Base-by-base conservation (phyloP, 2,113 vertebrate genomes). In the Barbus barbus region DNA sequence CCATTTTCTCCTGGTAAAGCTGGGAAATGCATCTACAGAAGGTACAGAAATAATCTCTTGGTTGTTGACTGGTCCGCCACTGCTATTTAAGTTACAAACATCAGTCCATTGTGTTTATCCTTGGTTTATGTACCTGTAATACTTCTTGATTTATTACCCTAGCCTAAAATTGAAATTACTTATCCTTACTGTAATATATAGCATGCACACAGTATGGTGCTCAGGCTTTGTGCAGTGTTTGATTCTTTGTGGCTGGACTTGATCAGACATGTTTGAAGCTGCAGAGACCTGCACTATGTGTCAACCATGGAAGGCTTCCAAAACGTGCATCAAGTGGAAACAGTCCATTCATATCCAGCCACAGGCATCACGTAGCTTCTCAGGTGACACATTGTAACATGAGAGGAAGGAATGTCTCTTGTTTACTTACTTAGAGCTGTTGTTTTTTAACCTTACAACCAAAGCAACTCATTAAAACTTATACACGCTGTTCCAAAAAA, bases 141-240 rank as follows among this genome's bases (percentile, higher is more conserved):
- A 38, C 69, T 44, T 74, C 53, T 71, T 36, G 67, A 85, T 78
- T 87, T 76, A 84, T 78, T 51, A 60, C 33, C 26, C 78, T 53
- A 78, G 46, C 18, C 83, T 85, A 90, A 84, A 92, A 86, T 87
- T 56, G 85, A 44, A 44, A 44, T 12, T 2, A 88, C 91, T 90
- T 79, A 56, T 67, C 16, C 26, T 12, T 83, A 75, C 13, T 36
- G 6, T 84, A 56, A 26, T 74, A 73, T 63, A 82, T 51, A 67
- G 85, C 44, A 53, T 79, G 81, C 83, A 84, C 33, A 53, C 82
- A 83, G 0, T 44, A 44, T 44, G 41, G 41, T 44, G 41, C 41
- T 44, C 41, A 44, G 12, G 41, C 3, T 44, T 12, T 44, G 41
- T 3, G 9, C 41, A 3, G 82, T 75, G 71, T 58, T 44, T 63